Evolutionary conservation across 2,797 vertebrate species (phyloP), one percentile per base, ranked within the genome.

Genomic region (Mionectes olivaceus): DNA sequence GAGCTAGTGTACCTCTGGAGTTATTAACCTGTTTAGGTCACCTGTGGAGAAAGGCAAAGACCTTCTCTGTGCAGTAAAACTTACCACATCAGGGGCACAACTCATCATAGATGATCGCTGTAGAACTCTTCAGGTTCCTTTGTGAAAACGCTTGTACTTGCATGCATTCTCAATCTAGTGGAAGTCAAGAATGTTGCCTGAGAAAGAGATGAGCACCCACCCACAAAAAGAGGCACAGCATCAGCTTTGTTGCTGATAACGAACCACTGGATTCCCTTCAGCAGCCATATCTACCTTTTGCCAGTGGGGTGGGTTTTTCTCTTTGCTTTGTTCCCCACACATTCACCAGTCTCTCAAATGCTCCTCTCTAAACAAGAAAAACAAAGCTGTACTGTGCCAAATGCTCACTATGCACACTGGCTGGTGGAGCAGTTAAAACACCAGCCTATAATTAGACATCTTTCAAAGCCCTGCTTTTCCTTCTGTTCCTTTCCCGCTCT

Each of bases 391-490:
- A 13, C 41, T 53, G 7, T 78, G 85, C 53, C 83, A 93, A 90
- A 77, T 32, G 28, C 57, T 91, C 57, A 24, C 56, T 53, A 59
- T 6, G 9, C 1, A 6, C 19, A 13, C 70, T 61, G 68, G 32
- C 53, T 95, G 82, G 43, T 59, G 53, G 60, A 89, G 41, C 2
- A 0, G 35, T 75, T 93, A 89, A 86, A 71, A 46, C 57, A 47
- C 55, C 52, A 82, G 25, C 18, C 53, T 70, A 28, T 67, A 96
- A 95, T 93, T 91, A 95, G 46, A 47, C 43, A 75, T 52, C 59
- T 70, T 93, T 83, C 89, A 91, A 90, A 93, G 63, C 43, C 41
- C 79, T 83, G 21, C 10, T 84, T 74, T 88, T 88, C 74, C 64
- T 92, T 94, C 89, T 90, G 32, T 52, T 94, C 65, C 9, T 65